Evolutionary conservation across 1,140 invertebrate species (phyloP).

Genomic region (Drosophila kohkoa): DNA sequence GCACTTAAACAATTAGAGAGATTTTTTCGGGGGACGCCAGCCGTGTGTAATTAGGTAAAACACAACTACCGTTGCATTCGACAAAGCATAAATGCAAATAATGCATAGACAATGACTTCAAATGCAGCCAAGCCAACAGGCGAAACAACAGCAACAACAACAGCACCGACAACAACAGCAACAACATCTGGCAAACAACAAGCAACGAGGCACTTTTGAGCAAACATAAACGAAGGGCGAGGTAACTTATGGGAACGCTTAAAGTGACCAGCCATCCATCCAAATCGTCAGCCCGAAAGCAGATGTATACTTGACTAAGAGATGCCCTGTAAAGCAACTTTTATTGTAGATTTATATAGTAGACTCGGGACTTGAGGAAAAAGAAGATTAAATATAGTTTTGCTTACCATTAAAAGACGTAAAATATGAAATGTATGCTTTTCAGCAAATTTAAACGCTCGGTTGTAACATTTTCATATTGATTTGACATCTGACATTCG

Average conservation of each 20-base stretch:
- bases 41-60: conserved; percentile 79
- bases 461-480: too few species aligned
- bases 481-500: too few species aligned
- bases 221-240: conserved; percentile 48
- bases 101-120: conserved; percentile 36
- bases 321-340: conserved; percentile 8
- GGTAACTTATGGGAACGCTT: conserved; percentile 72
- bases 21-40: conserved; percentile 31
- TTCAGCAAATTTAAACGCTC: too few species aligned
- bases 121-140: conserved; percentile 35
- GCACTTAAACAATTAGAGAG: conserved; percentile 81
- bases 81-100: conserved; percentile 67
- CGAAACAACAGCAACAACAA: conserved; percentile 16
- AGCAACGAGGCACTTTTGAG: conserved; percentile 50
- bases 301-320: not conserved
- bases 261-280: conserved; percentile 47
- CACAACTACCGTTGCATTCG: conserved; percentile 64
- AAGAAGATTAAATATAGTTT: too few species aligned
- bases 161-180: conserved; percentile 11
- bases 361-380: too few species aligned
- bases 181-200: conserved; percentile 16
- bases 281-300: not conserved
- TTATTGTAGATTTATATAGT: too few species aligned
- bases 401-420: too few species aligned
- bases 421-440: too few species aligned